Base-by-base conservation (phyloP, 2,888 invertebrate species). In the Eucriotettix oculatus region DNA sequence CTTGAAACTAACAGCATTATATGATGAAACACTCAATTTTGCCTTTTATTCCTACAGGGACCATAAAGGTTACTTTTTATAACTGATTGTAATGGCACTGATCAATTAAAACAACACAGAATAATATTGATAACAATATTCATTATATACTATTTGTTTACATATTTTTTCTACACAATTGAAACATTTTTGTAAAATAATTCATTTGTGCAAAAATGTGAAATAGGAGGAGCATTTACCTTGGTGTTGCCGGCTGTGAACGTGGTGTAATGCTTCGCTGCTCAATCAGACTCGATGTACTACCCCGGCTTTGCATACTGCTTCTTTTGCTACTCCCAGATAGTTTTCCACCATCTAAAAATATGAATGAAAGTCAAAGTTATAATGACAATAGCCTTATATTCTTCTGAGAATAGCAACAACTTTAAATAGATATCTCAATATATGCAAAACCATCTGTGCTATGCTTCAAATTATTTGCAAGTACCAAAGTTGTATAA, bases 211-310 rank as follows among this genome's bases (percentile, higher is more conserved):
- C 12, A 48, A 48, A 48, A 5, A 16, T n/a, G 16, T n/a, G 16
- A n/a, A 48, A 48, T n/a, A 48, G 12, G 5, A 5, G 2, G 48
- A 48, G 11, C 14, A 58, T 68, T 69, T 71, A 84, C 86, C 89
- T 83, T 72, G 90, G 93, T 70, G 93, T 93, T 71, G 91, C 90
- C 70, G 92, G 90, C 76, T 92, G 91, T 76, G 92, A 91, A 79
- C 91, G 79, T 67, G 87, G 89, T 65, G 91, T 91, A 71, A 90
- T 84, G 73, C 90, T 87, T 70, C 85, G 80, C 71, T 83, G 83
- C 71, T 88, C 88, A 67, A 88, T 78, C 69, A 89, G 76, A 74
- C 91, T 91, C 66, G 91, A 90, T 55, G 90, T 91, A 75, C 92
- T 93, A 69, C 91, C 91, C 64, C 93, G 83, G 72, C 92, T 92